Percentiles rank a stretch among this genome's conserved stretches.
Conservation (phyloP, 2,888 invertebrate genomes). For the Protophormia terraenovae region DNA sequence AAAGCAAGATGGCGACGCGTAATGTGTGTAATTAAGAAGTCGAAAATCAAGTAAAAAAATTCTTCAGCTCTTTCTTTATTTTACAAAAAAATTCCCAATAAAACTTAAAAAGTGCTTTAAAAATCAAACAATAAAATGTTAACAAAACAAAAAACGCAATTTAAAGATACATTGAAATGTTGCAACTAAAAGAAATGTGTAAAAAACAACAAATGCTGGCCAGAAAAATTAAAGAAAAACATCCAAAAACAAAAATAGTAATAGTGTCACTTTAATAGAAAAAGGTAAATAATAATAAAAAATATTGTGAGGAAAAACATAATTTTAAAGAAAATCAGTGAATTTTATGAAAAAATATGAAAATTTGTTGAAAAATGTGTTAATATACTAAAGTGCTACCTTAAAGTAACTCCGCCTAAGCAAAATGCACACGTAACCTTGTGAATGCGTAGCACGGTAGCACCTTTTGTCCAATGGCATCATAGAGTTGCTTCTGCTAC, state of each 20-base stretch:
- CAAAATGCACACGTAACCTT: slow-evolving; percentile 79
- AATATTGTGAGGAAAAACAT: slow-evolving; percentile 5
- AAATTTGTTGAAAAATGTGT: slow-evolving; percentile 9
- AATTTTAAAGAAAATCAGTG: not conserved
- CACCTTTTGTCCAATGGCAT: slow-evolving; percentile 73
- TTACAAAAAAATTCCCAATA: slow-evolving; percentile 14
- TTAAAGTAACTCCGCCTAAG: slow-evolving; percentile 58
- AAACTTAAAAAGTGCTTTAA: not conserved
- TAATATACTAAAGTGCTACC: slow-evolving; percentile 48
- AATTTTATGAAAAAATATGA: not conserved
- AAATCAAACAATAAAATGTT: slow-evolving; percentile 16
- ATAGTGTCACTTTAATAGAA: slow-evolving; percentile 74
- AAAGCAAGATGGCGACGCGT: slow-evolving; percentile 68
- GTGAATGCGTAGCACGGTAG: slow-evolving; percentile 81
- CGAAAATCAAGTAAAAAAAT: slow-evolving; percentile 68
- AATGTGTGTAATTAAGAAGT: slow-evolving; percentile 75
- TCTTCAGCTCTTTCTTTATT: slow-evolving; percentile 26
- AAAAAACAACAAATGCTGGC: slow-evolving; percentile 46
- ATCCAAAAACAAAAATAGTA: slow-evolving; percentile 66
- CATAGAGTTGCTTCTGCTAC: slow-evolving; percentile 59
- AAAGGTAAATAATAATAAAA: slow-evolving; percentile 76
- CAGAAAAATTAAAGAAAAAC: slow-evolving; percentile 56
- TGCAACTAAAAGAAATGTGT: not conserved
- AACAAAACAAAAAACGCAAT: not conserved
- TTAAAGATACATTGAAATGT: slow-evolving; percentile 12